Percentiles rank a stretch among this genome's conserved stretches.
Conservation (phyloP, 1,140 invertebrate genomes). For the Microplitis demolitor region DNA sequence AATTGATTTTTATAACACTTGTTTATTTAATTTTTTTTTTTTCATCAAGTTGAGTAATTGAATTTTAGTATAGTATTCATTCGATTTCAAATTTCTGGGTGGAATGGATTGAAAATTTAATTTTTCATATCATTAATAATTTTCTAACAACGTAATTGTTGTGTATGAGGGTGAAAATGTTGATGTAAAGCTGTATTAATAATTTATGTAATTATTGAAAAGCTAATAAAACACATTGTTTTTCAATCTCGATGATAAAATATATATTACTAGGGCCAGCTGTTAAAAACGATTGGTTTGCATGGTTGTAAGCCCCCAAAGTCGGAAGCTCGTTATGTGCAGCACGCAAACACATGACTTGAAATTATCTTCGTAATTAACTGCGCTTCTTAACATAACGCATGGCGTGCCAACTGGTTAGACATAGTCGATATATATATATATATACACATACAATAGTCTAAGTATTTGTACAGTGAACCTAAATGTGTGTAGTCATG, state of each 20-base stretch:
- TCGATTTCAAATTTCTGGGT: too few species aligned
- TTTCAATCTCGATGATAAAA: conserved; percentile 11
- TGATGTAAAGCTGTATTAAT: too few species aligned
- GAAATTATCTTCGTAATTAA: conserved; percentile 64
- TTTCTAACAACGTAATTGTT: too few species aligned
- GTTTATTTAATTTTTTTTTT: too few species aligned
- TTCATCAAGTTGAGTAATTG: too few species aligned
- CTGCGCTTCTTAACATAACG: conserved; percentile 62
- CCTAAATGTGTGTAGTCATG: conserved; percentile 34
- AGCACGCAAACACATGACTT: conserved; percentile 59
- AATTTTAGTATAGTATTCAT: too few species aligned
- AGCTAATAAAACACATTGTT: not conserved
- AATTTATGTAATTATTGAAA: too few species aligned
- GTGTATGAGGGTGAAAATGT: too few species aligned
- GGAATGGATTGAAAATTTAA: too few species aligned
- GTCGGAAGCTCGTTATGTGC: conserved; percentile 59
- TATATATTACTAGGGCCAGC: not conserved
- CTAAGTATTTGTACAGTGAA: conserved; percentile 44
- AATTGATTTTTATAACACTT: too few species aligned
- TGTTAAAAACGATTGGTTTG: conserved; percentile 45
- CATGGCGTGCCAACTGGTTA: conserved; percentile 58
- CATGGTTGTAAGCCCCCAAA: conserved; percentile 42
- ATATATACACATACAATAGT: not conserved
- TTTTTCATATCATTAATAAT: too few species aligned
- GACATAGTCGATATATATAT: conserved; percentile 40